Percentiles rank a stretch among this genome's conserved stretches.
phyloP scores from a whole-genome alignment of 2,888 invertebrate genomes.

The Hyalella azteca region DNA sequence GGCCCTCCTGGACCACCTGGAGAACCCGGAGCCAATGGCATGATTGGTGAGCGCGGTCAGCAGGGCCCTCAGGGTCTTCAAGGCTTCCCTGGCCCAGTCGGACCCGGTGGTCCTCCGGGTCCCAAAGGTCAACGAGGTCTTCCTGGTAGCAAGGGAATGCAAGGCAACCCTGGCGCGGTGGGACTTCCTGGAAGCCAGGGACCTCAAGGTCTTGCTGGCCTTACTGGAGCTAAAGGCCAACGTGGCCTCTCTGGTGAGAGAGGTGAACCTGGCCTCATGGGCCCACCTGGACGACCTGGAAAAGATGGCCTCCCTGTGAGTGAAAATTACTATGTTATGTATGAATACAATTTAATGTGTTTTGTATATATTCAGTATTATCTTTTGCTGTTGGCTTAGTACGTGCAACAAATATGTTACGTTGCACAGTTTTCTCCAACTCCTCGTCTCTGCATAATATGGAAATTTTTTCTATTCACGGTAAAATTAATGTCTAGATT shows the following conservation, averaged over 20 bases:
- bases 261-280: conserved; percentile 76
- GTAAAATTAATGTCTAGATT: too few relatives aligned
- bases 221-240: conserved; percentile 75
- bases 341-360: too few relatives aligned
- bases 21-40: conserved; percentile 76
- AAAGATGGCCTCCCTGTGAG: conserved; percentile 74
- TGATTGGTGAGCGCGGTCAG: conserved; percentile 76
- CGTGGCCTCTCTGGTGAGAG: conserved; percentile 78
- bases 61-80: conserved; percentile 74
- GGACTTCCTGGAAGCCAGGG: conserved; percentile 73
- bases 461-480: too few relatives aligned
- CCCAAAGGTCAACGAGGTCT: conserved; percentile 77
- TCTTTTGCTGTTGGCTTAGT: too few relatives aligned
- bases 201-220: conserved; percentile 69
- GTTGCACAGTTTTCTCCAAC: too few relatives aligned
- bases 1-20: conserved; percentile 70
- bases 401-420: too few relatives aligned
- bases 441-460: too few relatives aligned
- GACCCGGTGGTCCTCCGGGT: conserved; percentile 74
- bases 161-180: conserved; percentile 71
- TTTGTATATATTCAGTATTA: too few relatives aligned
- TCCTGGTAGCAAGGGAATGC: conserved; percentile 75
- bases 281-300: conserved; percentile 80
- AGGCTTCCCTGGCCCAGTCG: conserved; percentile 70
- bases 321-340: too few relatives aligned